phyloP scores from a whole-genome alignment of 2,113 vertebrate genomes.

The Procavia capensis region DNA sequence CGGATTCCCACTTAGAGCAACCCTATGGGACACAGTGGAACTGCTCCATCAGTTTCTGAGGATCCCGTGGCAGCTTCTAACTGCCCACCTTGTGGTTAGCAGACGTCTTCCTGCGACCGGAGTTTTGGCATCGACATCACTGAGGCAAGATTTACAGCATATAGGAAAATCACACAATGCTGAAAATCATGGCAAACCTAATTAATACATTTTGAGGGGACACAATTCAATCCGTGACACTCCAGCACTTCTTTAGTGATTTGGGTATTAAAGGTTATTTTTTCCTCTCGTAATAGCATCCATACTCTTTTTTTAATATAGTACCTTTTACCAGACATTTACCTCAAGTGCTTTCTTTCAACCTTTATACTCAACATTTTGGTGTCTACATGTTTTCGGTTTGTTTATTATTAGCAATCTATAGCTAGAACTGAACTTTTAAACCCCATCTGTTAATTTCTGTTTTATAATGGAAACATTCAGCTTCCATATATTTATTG shows the following conservation, averaged over 20 bases:
- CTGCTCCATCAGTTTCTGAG: no score
- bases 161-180: no score
- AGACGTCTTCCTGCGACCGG: no score
- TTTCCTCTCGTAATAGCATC: not conserved
- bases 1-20: no score
- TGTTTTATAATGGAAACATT: not conserved
- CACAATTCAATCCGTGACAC: no score
- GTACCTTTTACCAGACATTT: not conserved
- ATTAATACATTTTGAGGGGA: no score
- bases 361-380: not conserved
- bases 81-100: no score
- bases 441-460: not conserved
- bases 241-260: not conserved
- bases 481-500: not conserved
- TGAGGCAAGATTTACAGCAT: no score
- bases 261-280: not conserved
- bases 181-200: no score
- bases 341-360: not conserved
- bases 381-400: not conserved
- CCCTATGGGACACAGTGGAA: no score
- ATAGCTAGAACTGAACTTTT: not conserved
- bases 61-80: no score
- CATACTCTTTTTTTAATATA: not conserved
- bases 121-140: no score
- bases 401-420: not conserved